Evolutionary conservation across 2,888 invertebrate genomes (phyloP), one percentile per base, ranked within the genome.

Genomic region (Papilio protenor): DNA sequence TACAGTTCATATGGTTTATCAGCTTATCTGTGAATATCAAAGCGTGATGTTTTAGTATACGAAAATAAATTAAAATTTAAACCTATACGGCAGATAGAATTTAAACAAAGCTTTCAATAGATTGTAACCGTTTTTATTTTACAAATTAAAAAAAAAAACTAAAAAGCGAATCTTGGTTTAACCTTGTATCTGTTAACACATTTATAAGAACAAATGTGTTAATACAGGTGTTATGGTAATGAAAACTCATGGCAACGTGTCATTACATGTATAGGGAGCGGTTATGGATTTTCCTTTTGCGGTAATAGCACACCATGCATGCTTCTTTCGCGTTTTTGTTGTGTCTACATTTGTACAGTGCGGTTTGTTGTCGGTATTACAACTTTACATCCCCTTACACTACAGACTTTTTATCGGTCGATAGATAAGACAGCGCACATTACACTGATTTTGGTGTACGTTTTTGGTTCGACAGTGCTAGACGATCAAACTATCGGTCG

Each of bases 271-370:
- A 33, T 18, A 11, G 66, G 66, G 66, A 40, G 66, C 33, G 40
- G 66, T 66, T 66, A 66, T 64, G 64, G 64, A 64, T 66, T 66
- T 66, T 66, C 66, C 40, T 33, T 66, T 66, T 66, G 40, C 40
- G 11, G 33, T 66, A 66, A 40, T 66, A 40, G 14, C 66, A 40
- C 40, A 40, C 66, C 66, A 40, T 4, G 33, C 10, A 18, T 40
- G 33, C 40, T 66, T 18, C 18, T 16, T 59, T 59, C 57, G n/a
- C 14, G 18, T 66, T 18, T 66, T 66, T 66, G 66, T 66, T 66
- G 61, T 61, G 66, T 66, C 66, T 61, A 59, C 57, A 2, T 12
- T 21, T 23, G 14, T 66, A 66, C 64, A 64, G 55, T 55, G 55
- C 10, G 8, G 55, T n/a, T n/a, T 10, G n/a, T 55, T 55, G 10